Conservation (phyloP, 2,797 vertebrate species). For the Melanotaenia boesemani region DNA sequence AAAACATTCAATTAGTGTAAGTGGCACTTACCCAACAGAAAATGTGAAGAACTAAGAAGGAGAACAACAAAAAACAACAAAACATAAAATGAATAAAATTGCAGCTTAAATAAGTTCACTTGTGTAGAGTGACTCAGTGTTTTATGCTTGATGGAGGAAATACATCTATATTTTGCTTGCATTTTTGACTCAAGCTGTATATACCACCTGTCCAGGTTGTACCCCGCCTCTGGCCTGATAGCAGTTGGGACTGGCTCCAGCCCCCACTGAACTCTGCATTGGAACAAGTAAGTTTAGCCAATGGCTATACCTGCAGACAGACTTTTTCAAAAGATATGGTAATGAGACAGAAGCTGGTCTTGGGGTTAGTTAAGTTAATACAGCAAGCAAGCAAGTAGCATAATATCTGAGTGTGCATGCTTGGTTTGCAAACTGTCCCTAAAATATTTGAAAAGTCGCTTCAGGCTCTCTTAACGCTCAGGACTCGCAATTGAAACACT, state of each 20-base stretch:
- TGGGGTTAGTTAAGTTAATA: background rate
- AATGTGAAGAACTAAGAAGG: background rate
- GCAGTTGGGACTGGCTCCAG: background rate
- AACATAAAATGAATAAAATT: background rate
- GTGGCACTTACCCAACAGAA: conserved; percentile 18
- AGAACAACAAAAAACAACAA: background rate
- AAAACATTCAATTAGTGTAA: conserved; percentile 25
- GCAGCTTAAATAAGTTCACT: background rate
- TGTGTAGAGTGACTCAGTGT: background rate
- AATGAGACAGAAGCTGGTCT: background rate
- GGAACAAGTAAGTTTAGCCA: no score
- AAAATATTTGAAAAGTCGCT: background rate
- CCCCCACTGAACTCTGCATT: no score
- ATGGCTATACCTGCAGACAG: background rate
- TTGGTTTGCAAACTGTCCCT: background rate
- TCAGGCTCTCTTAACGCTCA: background rate
- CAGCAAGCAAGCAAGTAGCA: background rate
- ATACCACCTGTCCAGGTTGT: no score
- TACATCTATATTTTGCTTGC: background rate
- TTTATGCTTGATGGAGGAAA: background rate
- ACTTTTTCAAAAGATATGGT: background rate
- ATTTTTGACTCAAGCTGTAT: background rate
- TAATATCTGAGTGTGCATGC: background rate
- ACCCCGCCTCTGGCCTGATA: no score
- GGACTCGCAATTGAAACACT: background rate